phyloP scores from a whole-genome alignment of 2,113 vertebrate genomes.

The Myiagra hebetior region DNA sequence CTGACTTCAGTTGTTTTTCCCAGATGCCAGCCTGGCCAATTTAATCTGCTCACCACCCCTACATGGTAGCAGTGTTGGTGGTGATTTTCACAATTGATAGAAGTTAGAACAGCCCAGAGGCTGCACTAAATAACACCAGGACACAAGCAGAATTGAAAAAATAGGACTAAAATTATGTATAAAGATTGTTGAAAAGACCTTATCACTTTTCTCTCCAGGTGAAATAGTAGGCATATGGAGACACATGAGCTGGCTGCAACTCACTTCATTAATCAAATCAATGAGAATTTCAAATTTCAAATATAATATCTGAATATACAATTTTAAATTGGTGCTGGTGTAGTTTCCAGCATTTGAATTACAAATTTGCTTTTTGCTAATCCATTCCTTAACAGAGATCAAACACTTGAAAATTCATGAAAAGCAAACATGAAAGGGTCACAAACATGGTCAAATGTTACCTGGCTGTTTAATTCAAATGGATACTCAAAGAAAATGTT shows the following conservation, averaged over 20 bases:
- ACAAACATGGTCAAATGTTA: constrained; percentile 67
- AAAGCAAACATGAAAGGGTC: constrained; percentile 63
- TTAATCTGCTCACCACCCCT: background rate
- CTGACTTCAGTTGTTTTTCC: background rate
- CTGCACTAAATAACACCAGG: background rate
- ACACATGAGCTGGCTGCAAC: constrained; percentile 16
- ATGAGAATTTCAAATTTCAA: constrained; percentile 60
- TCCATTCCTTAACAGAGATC: constrained; percentile 63
- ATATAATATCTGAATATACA: constrained; percentile 55
- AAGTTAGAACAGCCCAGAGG: background rate
- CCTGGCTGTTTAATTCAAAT: constrained; percentile 58
- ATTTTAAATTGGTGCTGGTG: constrained; percentile 49
- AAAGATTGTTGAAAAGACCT: background rate
- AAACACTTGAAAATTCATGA: constrained; percentile 67
- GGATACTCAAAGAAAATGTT: constrained; percentile 65
- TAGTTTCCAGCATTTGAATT: constrained; percentile 58
- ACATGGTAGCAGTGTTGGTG: background rate
- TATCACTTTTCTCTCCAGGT: background rate
- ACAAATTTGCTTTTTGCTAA: constrained; percentile 67
- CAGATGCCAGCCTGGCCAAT: background rate
- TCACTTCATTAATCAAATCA: constrained; percentile 55
- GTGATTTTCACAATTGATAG: background rate
- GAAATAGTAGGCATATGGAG: background rate
- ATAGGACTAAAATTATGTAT: background rate
- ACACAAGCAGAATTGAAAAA: background rate